A percentile compares a stretch with the other conserved stretches of the same genome.
phyloP scores from a whole-genome alignment of 2,888 invertebrate genomes.

The Sialis lutaria region DNA sequence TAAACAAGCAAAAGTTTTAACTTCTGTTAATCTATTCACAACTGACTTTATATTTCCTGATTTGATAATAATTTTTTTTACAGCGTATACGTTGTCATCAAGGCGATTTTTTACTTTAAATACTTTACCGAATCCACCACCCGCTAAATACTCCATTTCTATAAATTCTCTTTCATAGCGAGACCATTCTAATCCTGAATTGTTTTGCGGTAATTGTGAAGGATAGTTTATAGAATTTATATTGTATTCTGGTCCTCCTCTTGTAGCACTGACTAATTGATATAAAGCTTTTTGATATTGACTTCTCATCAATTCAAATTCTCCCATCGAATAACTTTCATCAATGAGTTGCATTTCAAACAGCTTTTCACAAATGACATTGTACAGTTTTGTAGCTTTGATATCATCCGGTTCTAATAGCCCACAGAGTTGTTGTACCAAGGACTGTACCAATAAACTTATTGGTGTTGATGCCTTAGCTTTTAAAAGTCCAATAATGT shows the following conservation, averaged over 20 bases:
- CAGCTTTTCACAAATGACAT: conserved; percentile 47
- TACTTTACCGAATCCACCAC: conserved; percentile 62
- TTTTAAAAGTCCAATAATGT: conserved; percentile 11
- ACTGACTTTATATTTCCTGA: conserved; percentile 44
- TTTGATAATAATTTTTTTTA: conserved; percentile 56
- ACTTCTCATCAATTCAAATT: conserved; percentile 49
- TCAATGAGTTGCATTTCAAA: conserved; percentile 52
- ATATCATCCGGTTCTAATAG: conserved; percentile 41
- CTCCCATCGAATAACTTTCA: conserved; percentile 46
- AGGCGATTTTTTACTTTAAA: conserved; percentile 56
- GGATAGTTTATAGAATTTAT: conserved; percentile 34
- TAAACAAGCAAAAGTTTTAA: conserved; percentile 60
- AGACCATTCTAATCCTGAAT: conserved; percentile 38
- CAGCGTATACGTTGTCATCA: conserved; percentile 61
- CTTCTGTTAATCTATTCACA: conserved; percentile 52
- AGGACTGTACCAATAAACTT: conserved; percentile 50
- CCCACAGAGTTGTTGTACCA: conserved; percentile 48
- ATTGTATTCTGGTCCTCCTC: conserved; percentile 9
- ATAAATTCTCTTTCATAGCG: conserved; percentile 52
- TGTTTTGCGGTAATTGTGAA: conserved; percentile 30
- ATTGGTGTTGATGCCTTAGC: conserved; percentile 34
- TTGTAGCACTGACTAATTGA: conserved; percentile 41
- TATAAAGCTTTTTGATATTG: conserved; percentile 50
- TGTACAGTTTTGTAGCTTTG: conserved; percentile 41
- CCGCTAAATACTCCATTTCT: conserved; percentile 49